These are phyloP conservation scores for Heterodera schachtii DNA, from an alignment of 1,140 invertebrate genomes.

Conservation along the genomic window DNA sequence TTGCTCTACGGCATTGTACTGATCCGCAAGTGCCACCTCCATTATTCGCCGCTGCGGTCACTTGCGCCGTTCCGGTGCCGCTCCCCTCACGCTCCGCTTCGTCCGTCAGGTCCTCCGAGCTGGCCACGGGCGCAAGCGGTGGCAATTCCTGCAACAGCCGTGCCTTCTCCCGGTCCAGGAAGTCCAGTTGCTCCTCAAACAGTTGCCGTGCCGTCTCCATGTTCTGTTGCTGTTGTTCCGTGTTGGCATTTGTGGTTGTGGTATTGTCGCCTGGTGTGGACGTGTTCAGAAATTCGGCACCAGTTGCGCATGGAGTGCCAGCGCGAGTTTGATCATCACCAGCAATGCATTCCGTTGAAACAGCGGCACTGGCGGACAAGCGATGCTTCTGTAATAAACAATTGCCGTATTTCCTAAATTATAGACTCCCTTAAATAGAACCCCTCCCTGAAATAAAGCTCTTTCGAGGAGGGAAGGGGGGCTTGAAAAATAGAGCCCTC, in stretches of 20 bases:
- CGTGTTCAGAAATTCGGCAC: background rate
- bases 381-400: conserved; percentile 37
- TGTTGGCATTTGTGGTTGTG: background rate
- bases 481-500: no score
- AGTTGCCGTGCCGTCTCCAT: conserved; percentile 58
- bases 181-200: conserved; percentile 64
- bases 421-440: no score
- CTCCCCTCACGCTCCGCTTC: conserved; percentile 41
- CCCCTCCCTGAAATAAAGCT: no score
- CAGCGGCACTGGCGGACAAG: conserved; percentile 24
- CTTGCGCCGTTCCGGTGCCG: background rate
- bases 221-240: conserved; percentile 15
- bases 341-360: background rate
- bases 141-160: conserved; percentile 64
- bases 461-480: no score
- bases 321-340: background rate
- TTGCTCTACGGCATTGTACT: background rate
- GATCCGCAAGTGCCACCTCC: background rate
- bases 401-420: no score
- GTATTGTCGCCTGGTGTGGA: conserved; percentile 9
- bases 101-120: conserved; percentile 60
- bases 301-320: background rate
- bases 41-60: background rate
- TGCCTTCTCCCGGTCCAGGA: conserved; percentile 63
- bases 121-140: conserved; percentile 63